Evolutionary conservation across 2,888 invertebrate species (phyloP).

Genomic region (Panzeria rudis): DNA sequence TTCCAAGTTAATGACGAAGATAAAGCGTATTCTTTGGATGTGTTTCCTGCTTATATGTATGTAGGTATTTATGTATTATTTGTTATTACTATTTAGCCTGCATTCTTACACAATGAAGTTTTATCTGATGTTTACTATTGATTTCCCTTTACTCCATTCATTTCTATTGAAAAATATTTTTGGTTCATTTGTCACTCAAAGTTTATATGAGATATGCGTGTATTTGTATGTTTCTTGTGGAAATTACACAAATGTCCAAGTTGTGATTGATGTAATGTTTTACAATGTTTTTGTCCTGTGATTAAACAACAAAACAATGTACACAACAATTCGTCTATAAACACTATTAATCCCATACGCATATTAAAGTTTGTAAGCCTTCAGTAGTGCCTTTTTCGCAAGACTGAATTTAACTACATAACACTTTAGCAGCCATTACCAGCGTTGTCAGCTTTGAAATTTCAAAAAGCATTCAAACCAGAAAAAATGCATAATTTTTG

Average conservation of each 20-base stretch:
- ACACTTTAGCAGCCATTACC: no score
- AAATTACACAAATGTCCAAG: conserved; percentile 37
- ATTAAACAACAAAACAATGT: not conserved
- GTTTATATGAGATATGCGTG: not conserved
- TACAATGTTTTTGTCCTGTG: conserved; percentile 9
- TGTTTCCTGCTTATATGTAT: not conserved
- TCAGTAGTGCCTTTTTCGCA: no score
- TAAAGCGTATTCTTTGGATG: not conserved
- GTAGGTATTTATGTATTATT: not conserved
- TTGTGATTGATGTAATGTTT: conserved; percentile 47
- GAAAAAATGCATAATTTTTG: no score
- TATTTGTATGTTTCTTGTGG: conserved; percentile 7
- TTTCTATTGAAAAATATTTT: not conserved
- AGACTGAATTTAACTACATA: no score
- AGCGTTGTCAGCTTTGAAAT: no score
- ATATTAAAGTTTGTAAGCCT: not conserved
- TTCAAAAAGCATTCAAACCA: no score
- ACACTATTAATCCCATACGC: not conserved
- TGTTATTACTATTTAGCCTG: not conserved
- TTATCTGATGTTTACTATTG: conserved; percentile 3
- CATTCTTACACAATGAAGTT: not conserved
- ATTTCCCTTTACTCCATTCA: conserved; percentile 11
- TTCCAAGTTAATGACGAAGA: not conserved
- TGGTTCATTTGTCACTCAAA: conserved; percentile 36
- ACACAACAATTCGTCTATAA: conserved; percentile 1